phyloP scores from a whole-genome alignment of 2,888 invertebrate genomes.

The Scotopteryx bipunctaria region DNA sequence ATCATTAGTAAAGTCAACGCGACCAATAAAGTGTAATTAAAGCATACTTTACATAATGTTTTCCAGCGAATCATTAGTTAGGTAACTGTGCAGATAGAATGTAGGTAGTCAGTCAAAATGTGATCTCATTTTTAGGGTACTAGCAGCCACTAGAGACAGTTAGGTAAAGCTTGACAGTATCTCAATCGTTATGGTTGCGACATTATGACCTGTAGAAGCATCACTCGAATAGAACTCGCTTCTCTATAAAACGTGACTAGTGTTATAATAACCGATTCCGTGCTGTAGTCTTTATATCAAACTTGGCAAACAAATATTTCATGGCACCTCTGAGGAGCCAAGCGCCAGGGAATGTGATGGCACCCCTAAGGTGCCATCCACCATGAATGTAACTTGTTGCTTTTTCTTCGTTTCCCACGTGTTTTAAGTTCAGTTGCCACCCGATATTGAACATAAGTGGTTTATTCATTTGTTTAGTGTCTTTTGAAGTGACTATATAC shows the following conservation, averaged over 20 bases:
- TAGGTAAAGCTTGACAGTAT: constrained; percentile 54
- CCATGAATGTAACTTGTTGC: no score
- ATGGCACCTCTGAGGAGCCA: no score
- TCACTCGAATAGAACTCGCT: constrained; percentile 65
- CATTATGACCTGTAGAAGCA: constrained; percentile 66
- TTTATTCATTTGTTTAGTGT: no score
- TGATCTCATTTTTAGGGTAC: constrained; percentile 31
- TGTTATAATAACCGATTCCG: no score
- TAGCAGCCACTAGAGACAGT: background rate
- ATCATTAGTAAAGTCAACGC: background rate
- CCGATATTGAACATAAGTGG: no score
- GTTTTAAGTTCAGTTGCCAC: no score
- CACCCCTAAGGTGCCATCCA: no score
- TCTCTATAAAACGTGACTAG: constrained; percentile 67
- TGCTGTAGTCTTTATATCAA: no score
- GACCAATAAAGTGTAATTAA: constrained; percentile 19
- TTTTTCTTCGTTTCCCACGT: no score
- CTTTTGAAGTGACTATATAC: no score
- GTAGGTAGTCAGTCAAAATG: constrained; percentile 23
- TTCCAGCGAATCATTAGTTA: constrained; percentile 22
- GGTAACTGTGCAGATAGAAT: constrained; percentile 20
- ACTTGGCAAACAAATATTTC: no score
- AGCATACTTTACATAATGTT: constrained; percentile 18
- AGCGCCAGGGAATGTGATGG: no score
- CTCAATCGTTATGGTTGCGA: constrained; percentile 56